Evolutionary conservation across 2,888 invertebrate genomes (phyloP).

Genomic region (Eudemis profundana): DNA sequence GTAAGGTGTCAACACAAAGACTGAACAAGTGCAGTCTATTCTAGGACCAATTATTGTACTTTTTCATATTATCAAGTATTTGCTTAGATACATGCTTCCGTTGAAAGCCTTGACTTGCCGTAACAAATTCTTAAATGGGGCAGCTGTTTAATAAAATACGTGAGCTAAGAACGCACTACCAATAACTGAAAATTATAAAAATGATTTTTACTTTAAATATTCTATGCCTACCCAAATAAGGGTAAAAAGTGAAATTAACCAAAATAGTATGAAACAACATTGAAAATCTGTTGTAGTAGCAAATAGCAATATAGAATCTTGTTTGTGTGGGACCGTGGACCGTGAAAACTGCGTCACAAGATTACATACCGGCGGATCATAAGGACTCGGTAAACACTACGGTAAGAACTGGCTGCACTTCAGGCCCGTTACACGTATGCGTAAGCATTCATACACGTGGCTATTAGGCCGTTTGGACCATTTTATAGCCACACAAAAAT

Average conservation of each 20-base stretch:
- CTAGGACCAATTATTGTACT: no score
- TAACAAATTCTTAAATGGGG: not conserved
- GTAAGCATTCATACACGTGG: slow-evolving; percentile 42
- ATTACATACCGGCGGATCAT: slow-evolving; percentile 7
- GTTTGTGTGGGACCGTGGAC: not conserved
- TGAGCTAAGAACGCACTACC: not conserved
- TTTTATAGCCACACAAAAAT: slow-evolving; percentile 49
- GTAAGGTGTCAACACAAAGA: no score
- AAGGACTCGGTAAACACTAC: slow-evolving; percentile 15
- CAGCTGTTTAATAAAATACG: not conserved
- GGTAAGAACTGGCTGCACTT: slow-evolving; percentile 7
- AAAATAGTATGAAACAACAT: not conserved
- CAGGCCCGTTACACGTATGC: slow-evolving; percentile 35
- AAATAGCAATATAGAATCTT: slow-evolving; percentile 1
- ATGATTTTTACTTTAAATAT: not conserved
- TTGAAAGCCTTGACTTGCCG: no score
- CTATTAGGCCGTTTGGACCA: slow-evolving; percentile 26
- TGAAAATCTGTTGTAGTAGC: not conserved
- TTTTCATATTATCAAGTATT: no score
- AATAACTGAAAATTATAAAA: not conserved
- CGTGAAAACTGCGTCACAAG: slow-evolving; percentile 15
- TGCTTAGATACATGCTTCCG: no score
- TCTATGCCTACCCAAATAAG: not conserved
- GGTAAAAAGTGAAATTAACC: not conserved
- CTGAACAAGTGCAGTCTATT: no score